Percentiles rank a stretch among this genome's conserved stretches.
Conservation (phyloP, 1,140 invertebrate species). For the Neomicropteryx cornuta region DNA sequence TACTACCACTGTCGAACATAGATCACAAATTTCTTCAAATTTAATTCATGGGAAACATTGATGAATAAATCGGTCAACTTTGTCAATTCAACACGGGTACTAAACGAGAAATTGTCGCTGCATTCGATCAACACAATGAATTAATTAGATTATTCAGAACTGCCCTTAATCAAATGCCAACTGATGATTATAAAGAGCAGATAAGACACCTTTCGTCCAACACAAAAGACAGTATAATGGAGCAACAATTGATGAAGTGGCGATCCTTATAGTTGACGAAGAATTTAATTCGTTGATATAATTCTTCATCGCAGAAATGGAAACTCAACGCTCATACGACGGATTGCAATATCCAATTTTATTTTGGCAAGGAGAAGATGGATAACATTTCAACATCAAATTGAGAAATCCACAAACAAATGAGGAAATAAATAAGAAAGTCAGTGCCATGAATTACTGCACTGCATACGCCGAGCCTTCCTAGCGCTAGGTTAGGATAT, state of each 20-base stretch:
- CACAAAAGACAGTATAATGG: no score
- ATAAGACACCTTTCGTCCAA: slow-evolving; percentile 21
- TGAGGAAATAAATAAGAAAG: no score
- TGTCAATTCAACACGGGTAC: no score
- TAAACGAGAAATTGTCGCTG: no score
- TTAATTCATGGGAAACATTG: slow-evolving; percentile 22
- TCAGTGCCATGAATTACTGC: no score
- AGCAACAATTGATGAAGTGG: no score
- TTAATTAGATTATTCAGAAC: no score
- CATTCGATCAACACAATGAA: no score
- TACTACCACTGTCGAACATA: slow-evolving; percentile 7
- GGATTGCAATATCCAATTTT: slow-evolving; percentile 34
- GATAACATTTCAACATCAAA: slow-evolving; percentile 23
- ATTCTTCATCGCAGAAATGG: slow-evolving; percentile 20
- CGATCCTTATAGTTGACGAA: slow-evolving; percentile 31
- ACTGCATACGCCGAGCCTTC: no score
- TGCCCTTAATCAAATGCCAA: slow-evolving; percentile 20
- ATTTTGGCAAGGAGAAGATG: slow-evolving; percentile 31
- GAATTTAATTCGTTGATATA: slow-evolving; percentile 21
- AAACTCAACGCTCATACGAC: slow-evolving; percentile 29
- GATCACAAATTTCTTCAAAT: slow-evolving; percentile 16
- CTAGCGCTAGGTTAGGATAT: no score
- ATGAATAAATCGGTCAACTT: slow-evolving; percentile 16
- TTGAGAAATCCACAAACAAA: no score
- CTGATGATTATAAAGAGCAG: slow-evolving; percentile 26